These are phyloP conservation scores for Crepidodera aurea DNA, from an alignment of 2,888 invertebrate genomes.

Conservation along the genomic window DNA sequence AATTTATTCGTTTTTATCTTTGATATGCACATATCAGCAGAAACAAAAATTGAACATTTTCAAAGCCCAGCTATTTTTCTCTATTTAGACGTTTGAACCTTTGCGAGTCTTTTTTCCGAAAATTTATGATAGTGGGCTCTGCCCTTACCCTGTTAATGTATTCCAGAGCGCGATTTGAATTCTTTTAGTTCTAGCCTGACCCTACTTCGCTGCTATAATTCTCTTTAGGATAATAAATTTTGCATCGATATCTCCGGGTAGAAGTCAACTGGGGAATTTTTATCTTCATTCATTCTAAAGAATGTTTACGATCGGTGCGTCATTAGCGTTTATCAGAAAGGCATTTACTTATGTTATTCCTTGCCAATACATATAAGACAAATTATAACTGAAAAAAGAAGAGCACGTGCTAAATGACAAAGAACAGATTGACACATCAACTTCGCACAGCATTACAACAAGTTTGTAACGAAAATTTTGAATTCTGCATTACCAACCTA, in stretches of 20 bases:
- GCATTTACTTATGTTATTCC: no score
- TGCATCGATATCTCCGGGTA: constrained; percentile 29
- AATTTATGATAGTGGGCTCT: constrained; percentile 33
- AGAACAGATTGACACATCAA: no score
- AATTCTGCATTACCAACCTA: no score
- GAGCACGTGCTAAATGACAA: no score
- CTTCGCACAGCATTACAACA: no score
- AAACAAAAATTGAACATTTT: neutral
- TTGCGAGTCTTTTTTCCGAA: constrained; percentile 19
- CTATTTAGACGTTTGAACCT: constrained; percentile 9
- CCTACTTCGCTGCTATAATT: constrained; percentile 28
- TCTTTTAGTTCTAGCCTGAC: constrained; percentile 32
- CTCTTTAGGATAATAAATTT: constrained; percentile 31
- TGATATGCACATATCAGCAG: neutral
- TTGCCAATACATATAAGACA: no score
- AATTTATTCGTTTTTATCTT: no score
- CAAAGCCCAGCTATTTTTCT: neutral
- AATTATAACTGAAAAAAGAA: no score
- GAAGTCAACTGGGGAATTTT: constrained; percentile 25
- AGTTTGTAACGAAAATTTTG: no score
- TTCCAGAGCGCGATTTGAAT: constrained; percentile 39
- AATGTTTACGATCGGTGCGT: no score
- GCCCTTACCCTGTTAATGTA: constrained; percentile 41
- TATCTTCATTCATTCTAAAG: constrained; percentile 22
- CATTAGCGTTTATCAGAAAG: no score